Conservation (phyloP, 2,888 invertebrate species). For the Endotricha flammealis region DNA sequence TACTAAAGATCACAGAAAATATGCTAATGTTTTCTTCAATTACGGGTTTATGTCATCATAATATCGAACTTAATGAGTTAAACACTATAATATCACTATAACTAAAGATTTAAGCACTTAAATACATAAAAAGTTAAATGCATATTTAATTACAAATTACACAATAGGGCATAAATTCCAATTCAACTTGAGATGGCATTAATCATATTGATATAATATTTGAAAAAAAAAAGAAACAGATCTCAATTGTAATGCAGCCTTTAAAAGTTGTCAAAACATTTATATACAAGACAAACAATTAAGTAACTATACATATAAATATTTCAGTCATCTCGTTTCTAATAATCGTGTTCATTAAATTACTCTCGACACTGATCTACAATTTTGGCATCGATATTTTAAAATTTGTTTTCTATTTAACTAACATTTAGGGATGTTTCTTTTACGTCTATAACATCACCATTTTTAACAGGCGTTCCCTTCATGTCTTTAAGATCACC, state of each 20-base stretch:
- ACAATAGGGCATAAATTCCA: no score
- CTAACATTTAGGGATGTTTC: slow-evolving; percentile 53
- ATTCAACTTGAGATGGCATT: no score
- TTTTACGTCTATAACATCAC: slow-evolving; percentile 44
- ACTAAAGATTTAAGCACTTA: slow-evolving; percentile 1
- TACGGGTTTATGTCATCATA: not conserved
- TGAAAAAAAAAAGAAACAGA: no score
- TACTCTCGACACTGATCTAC: not conserved
- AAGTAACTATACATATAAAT: no score
- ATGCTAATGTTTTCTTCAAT: not conserved
- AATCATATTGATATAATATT: no score
- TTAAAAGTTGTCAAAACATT: no score
- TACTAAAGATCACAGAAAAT: slow-evolving; percentile 30
- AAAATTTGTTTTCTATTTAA: slow-evolving; percentile 20
- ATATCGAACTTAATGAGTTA: not conserved
- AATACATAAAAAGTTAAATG: slow-evolving; percentile 13
- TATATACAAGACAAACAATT: no score
- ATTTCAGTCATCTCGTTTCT: no score
- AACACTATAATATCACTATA: not conserved
- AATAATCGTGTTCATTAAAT: no score
- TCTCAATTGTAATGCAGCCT: no score
- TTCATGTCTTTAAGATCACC: slow-evolving; percentile 43
- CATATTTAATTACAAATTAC: slow-evolving; percentile 1
- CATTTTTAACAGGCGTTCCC: slow-evolving; percentile 32
- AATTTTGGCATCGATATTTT: not conserved